Percentiles rank a stretch among this genome's conserved stretches.
phyloP scores from a whole-genome alignment of 2,797 vertebrate genomes.

The Rousettus madagascariensis region DNA sequence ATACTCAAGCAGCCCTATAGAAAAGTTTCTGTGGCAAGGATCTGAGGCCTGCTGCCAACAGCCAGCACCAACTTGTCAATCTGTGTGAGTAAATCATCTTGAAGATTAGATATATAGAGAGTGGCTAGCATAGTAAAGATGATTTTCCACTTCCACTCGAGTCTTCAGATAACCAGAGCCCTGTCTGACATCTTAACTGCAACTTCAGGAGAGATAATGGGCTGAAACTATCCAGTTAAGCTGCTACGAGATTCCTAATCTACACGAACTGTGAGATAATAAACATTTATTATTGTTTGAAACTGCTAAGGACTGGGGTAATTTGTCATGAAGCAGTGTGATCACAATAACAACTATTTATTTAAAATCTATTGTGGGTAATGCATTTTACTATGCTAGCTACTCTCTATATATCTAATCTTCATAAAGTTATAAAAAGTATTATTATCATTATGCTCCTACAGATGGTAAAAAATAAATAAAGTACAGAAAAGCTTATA shows the following conservation, averaged over 20 bases:
- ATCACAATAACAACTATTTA: not conserved
- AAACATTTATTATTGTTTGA: not conserved
- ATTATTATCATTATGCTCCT: not conserved
- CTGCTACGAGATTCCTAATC: not conserved
- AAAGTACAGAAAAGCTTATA: not conserved
- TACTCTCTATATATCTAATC: not conserved
- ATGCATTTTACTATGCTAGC: not conserved
- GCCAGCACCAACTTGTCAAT: not conserved
- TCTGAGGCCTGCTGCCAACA: not conserved
- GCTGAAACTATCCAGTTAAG: not conserved
- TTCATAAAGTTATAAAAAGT: not conserved
- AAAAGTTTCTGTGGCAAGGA: not conserved
- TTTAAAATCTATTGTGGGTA: slow-evolving; percentile 5
- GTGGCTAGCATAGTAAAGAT: not conserved
- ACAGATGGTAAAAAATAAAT: not conserved
- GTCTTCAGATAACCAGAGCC: not conserved
- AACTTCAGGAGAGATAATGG: not conserved
- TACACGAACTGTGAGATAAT: not conserved
- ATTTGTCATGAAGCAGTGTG: not conserved
- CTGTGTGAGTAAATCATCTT: not conserved
- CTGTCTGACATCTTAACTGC: not conserved
- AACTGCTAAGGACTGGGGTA: not conserved
- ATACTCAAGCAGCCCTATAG: not conserved
- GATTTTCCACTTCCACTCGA: not conserved
- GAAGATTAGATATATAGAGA: not conserved